Evolutionary conservation across 2,888 invertebrate genomes (phyloP).

Genomic region (Liodrosophila aerea): DNA sequence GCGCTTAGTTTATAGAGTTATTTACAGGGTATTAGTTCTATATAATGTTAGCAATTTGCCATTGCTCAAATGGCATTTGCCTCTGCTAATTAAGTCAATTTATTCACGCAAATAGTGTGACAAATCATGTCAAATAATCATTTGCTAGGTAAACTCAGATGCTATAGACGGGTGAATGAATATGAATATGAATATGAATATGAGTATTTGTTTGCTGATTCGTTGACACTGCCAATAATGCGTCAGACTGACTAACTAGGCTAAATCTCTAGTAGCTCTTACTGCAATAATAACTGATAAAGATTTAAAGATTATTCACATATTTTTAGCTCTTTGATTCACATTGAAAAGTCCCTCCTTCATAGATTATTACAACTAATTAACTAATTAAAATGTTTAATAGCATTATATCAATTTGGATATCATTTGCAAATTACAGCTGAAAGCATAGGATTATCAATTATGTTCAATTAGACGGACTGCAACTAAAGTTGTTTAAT

Average conservation of each 20-base stretch:
- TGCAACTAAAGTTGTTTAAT: constrained; percentile 52
- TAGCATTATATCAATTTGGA: not conserved
- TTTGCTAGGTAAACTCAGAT: constrained; percentile 14
- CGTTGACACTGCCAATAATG: constrained; percentile 28
- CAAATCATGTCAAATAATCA: not conserved
- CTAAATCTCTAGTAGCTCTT: no score
- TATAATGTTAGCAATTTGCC: not conserved
- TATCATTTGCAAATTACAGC: not conserved
- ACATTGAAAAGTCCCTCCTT: no score
- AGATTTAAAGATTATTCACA: no score
- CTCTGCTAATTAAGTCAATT: constrained; percentile 11
- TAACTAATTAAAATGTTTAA: no score
- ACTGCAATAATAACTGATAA: no score
- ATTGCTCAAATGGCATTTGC: constrained; percentile 1
- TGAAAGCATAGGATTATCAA: no score
- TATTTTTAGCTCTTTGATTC: no score
- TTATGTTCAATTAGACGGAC: not conserved
- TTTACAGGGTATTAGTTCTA: not conserved
- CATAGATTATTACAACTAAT: no score
- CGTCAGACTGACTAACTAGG: no score
- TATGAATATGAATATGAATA: not conserved
- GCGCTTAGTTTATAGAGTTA: constrained; percentile 3
- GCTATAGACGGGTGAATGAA: not conserved
- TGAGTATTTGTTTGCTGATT: constrained; percentile 33
- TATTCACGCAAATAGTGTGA: constrained; percentile 2